Evolutionary conservation across 2,113 vertebrate species (phyloP).

Genomic region (Mus spicilegus): DNA sequence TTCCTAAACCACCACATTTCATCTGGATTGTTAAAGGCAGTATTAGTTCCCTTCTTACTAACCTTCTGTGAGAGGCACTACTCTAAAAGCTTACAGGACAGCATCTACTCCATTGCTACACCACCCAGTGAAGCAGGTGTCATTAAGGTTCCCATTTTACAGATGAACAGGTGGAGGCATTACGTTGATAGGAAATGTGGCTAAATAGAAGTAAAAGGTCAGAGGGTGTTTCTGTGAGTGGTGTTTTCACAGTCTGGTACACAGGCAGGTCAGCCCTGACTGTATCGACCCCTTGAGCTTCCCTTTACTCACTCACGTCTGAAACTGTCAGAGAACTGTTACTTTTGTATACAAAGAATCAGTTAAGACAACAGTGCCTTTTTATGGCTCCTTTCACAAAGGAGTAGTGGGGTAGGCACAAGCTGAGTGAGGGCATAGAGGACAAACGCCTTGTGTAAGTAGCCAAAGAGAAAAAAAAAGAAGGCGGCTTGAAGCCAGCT

Average conservation of each 20-base stretch:
- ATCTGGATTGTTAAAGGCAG: not conserved
- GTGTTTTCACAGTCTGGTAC: not conserved
- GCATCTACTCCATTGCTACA: not conserved
- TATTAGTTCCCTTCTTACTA: not conserved
- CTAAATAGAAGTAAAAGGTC: not conserved
- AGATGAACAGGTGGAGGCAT: not conserved
- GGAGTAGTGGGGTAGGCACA: accelerated
- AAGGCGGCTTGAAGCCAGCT: not conserved
- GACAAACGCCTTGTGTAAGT: not conserved
- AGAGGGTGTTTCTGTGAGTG: not conserved
- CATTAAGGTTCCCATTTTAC: not conserved
- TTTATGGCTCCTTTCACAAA: not conserved
- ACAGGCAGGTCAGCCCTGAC: not conserved
- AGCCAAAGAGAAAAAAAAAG: not conserved
- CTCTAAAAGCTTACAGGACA: not conserved
- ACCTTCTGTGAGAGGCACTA: not conserved
- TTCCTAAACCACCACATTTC: not conserved
- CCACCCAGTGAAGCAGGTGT: not conserved
- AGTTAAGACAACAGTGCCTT: not conserved
- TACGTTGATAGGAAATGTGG: conserved; percentile 24
- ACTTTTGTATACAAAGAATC: not conserved
- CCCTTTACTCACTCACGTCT: not conserved
- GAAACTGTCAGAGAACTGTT: not conserved
- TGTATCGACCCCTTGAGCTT: not conserved
- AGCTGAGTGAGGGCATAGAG: not conserved